Base-by-base conservation (phyloP, 2,113 vertebrate genomes). In the Neopipo cinnamomea region DNA sequence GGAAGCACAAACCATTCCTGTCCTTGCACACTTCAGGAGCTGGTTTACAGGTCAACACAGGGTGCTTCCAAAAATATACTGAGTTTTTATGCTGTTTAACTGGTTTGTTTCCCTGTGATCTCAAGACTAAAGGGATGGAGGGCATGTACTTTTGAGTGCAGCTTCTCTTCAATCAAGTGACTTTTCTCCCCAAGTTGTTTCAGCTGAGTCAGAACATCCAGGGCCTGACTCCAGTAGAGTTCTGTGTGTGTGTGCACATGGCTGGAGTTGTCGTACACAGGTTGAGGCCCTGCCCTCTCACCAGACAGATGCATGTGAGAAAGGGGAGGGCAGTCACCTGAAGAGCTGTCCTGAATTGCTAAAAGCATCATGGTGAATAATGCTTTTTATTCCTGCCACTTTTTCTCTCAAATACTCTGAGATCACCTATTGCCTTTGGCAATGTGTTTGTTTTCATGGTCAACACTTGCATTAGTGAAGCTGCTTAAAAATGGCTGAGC, bases 211-310 rank as follows among this genome's bases (percentile, higher is more conserved):
- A 74, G 86, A 73, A 42, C 59, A 25, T 28, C 1, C 5, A 85
- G 35, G 44, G 8, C 44, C 58, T 52, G 33, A 19, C 52, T 86
- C 14, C 44, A 4, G 23, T 14, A 30, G 74, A 3, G 22, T 16
- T 62, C 50, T 23, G 41, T 46, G 30, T 41, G 30, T 41, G 21
- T 41, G 22, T 75, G 52, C 17, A 39, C 19, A 3, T 30, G 52
- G 39, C 50, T 50, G 37, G 25, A 44, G 58, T 2, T 41, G 41
- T 33, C 1, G 0, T 52, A 4, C 6, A 0, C 8, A 17, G 46
- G 17, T 3, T 53, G 81, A 86, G 83, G 47, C 80, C 37, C 27
- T 77, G 37, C 31, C 13, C 33, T 73, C 71, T 47, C 47, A 52
- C 14, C 0, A 2, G 35, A 6, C 13, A 39, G 12, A 6, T 58